Base-by-base conservation (phyloP, 2,113 vertebrate genomes). In the Calcarius ornatus region DNA sequence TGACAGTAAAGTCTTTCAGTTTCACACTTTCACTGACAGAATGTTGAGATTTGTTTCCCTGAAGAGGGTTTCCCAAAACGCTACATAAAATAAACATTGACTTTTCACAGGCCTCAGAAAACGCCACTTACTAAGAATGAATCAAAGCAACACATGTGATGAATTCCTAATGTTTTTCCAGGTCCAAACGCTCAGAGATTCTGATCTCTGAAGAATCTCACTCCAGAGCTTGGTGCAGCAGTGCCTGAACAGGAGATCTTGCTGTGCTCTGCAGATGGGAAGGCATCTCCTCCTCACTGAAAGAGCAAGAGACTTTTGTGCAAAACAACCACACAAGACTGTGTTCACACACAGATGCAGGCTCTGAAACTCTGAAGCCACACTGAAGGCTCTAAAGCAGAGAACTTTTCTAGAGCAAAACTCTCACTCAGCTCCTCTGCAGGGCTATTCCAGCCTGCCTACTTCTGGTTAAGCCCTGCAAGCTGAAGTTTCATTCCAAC, bases 261-360 rank as follows among this genome's bases (percentile, higher is more conserved):
- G 12, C 43, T 31, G 15, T 2, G 28, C 10, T 18, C 61, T 61
- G 56, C 42, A 59, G 30, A 64, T 4, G 22, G 64, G 51, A 61
- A 35, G 23, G 25, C 13, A 37, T 2, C 0, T 15, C 4, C 2
- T 11, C 5, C 3, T n/a, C 76, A 22, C 16, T 3, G n/a, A 70
- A 22, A 35, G 47, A 75, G 31, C 24, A 40, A 45, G 22, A n/a
- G n/a, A 22, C 9, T n/a, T 86, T 86, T 16, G 25, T 25, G 16
- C 59, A 66, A 37, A 38, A 22, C 19, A 75, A 48, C 35, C 27
- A 4, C 11, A 19, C 53, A 16, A 28, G 38, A 20, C 14, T 33
- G 6, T 51, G 7, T 47, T 37, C 20, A 22, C 2, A 68, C 7
- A 31, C 38, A 38, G 51, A 60, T 24, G 23, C 37, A 68, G 48